Evolutionary conservation across 2,888 invertebrate species (phyloP), one percentile per base, ranked within the genome.

Genomic region (Ichneumoninae sp.): DNA sequence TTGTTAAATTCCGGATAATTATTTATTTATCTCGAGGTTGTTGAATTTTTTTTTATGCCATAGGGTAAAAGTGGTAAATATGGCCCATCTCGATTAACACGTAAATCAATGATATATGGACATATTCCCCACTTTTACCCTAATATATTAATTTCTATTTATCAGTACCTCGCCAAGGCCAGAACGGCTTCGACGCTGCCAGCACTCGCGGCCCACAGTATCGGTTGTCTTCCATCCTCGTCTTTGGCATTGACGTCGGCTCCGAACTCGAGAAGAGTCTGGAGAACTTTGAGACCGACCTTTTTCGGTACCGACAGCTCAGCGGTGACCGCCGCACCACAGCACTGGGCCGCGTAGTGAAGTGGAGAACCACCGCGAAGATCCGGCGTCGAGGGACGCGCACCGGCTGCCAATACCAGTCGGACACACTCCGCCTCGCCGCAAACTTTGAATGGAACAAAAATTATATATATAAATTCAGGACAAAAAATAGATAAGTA

Each of bases 281-380:
- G 95, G 1, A 99, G 95, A 1, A 98, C 97, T 92, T 97, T 96
- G 76, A 98, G 94, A 0, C 98, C 98, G 19, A 96, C 94, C 57
- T 95, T 95, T 75, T 92, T 93, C 0, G 93, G 93, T 3, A 93
- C 92, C 3, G 93, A 88, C 3, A 93, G 90, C 69, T 93, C 93
- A n/a, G 93, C 90, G 16, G 93, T 93, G 0, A 96, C 96, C 26
- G 96, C 96, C 26, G 97, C 97, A 0, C 98, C 98, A 92, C 98
- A 98, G 96, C 99, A 98, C 94, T 99, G 99, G 16, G 99, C 98
- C 0, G 99, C 99, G 94, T 99, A 99, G 94, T 99, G 99, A 78
- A 99, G 94, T 0, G 99, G 99, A 90, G 97, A 98, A 19, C 99
- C 99, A 26, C 98, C 98, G 93, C 98, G 98, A 87, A 97, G 97